These are phyloP conservation scores for Drosophila kanapiae DNA, from an alignment of 1,140 invertebrate genomes.

Conservation along the genomic window DNA sequence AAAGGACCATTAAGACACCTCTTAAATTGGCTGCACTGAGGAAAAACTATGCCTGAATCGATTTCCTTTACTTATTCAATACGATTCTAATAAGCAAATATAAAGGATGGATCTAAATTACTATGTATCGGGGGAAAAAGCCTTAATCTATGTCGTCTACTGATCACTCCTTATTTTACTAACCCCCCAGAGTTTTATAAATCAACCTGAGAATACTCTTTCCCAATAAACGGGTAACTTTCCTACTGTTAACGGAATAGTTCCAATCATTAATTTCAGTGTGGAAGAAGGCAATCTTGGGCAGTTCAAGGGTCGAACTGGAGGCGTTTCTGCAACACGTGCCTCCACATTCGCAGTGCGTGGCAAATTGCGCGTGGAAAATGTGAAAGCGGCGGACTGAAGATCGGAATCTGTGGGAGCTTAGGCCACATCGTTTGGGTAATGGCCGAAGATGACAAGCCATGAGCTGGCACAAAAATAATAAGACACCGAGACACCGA, in stretches of 20 bases:
- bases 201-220: not conserved
- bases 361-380: slow-evolving; percentile 56
- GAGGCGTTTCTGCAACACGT: slow-evolving; percentile 49
- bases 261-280: slow-evolving; percentile 7
- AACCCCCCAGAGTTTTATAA: no score
- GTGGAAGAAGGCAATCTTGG: slow-evolving; percentile 6
- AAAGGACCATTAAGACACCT: slow-evolving; percentile 37
- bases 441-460: slow-evolving; percentile 66
- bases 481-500: slow-evolving; percentile 11
- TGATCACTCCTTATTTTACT: not conserved
- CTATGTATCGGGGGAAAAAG: not conserved
- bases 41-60: not conserved
- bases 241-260: not conserved
- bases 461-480: slow-evolving; percentile 35
- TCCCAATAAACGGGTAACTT: not conserved
- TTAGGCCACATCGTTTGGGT: slow-evolving; percentile 64
- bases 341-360: slow-evolving; percentile 49
- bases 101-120: no score
- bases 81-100: no score
- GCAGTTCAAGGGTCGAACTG: slow-evolving; percentile 30
- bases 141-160: not conserved
- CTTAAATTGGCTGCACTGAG: slow-evolving; percentile 30
- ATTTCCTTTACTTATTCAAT: no score
- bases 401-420: slow-evolving; percentile 50
- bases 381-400: slow-evolving; percentile 64